These are phyloP conservation scores for Aleadryas rufinucha DNA, from an alignment of 2,113 vertebrate species.

Conservation along the genomic window DNA sequence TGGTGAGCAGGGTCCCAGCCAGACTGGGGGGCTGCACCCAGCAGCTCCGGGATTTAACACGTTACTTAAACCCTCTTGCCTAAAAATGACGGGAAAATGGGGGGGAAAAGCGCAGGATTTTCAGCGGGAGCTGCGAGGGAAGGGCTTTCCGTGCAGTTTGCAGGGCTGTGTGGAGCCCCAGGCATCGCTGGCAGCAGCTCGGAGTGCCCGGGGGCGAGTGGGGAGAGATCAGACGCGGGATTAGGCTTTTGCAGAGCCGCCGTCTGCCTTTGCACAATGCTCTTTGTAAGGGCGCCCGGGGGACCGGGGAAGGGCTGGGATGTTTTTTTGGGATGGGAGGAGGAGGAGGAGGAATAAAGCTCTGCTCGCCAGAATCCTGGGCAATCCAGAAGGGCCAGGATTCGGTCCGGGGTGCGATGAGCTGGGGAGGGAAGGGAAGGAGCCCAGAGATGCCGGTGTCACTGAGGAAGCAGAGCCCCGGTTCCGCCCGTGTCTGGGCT, in stretches of 20 bases:
- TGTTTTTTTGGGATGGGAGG: neutral
- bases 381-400: neutral
- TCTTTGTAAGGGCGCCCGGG: neutral
- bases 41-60: neutral
- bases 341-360: neutral
- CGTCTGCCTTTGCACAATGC: neutral
- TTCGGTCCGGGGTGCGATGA: accelerated
- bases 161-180: neutral
- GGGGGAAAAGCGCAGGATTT: neutral
- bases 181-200: neutral
- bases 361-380: neutral
- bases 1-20: neutral
- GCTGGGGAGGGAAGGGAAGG: neutral
- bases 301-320: accelerated
- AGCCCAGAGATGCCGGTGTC: neutral
- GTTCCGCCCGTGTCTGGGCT: neutral
- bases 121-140: neutral
- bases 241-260: neutral
- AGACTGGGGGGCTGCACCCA: neutral
- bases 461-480: neutral
- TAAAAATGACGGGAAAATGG: neutral
- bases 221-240: neutral
- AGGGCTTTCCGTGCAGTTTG: accelerated
- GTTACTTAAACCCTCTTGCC: neutral
- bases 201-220: neutral